Evolutionary conservation across 2,888 invertebrate genomes (phyloP), one percentile per base, ranked within the genome.

Genomic region (Pilophorus perplexus): DNA sequence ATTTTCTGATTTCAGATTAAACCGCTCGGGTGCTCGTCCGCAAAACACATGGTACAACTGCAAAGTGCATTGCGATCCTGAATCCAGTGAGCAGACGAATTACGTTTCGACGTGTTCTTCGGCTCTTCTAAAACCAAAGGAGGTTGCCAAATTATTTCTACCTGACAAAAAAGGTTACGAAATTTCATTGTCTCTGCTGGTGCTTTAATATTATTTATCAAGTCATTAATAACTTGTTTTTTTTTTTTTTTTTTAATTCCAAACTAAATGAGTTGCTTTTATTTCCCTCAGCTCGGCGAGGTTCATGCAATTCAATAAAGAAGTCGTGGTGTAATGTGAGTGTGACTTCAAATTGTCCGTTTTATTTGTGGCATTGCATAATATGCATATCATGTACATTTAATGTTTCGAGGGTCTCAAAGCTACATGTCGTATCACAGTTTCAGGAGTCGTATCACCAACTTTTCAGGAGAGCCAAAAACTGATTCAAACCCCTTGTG

Each of bases 41-140:
- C n/a, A 33, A 6, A 33, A 12, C 33, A 33, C 6, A 33, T 33
- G 33, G 33, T 33, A 12, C 33, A 33, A 12, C 33, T 12, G 33
- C 12, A 6, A 33, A 12, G 12, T 8, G 6, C 6, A 33, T 33
- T 33, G 6, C 12, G 33, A 33, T 6, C 12, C 6, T 33, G 33
- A 33, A 6, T 33, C 6, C 33, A 33, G 33, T 12, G 12, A 8
- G 6, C 12, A 6, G 12, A 6, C 33, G 33, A 8, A 6, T 6
- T 33, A 33, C 33, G n/a, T 10, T 28, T 52, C 52, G 25, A 28
- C 52, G n/a, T 20, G 33, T 18, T 52, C 52, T 28, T 52, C 52
- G 14, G 14, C 16, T 3, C 28, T 52, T 14, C 10, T 16, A n/a
- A 52, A 52, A 14, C 52, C 52, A 2, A 52, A 52, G 18, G 14